phyloP scores from a whole-genome alignment of 2,797 vertebrate genomes.

The Diglossa cyanea region DNA sequence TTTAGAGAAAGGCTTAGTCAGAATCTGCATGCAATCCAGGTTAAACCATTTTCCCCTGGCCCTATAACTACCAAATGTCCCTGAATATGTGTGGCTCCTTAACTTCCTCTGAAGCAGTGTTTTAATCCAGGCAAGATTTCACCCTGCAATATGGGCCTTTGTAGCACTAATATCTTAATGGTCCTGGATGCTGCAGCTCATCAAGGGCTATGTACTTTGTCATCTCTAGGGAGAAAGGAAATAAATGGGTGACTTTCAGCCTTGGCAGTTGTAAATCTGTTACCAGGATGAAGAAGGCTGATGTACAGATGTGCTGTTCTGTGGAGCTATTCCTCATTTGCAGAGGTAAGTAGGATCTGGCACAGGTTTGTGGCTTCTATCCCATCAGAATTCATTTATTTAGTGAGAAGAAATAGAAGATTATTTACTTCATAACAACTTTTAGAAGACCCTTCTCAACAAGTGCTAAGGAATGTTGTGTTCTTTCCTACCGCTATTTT shows the following conservation, averaged over 20 bases:
- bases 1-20: constrained; percentile 56
- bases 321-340: neutral
- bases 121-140: constrained; percentile 57
- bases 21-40: constrained; percentile 33
- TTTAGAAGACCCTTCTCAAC: neutral
- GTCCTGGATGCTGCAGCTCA: constrained; percentile 42
- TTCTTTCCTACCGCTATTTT: neutral
- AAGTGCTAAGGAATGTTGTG: neutral
- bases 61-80: neutral
- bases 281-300: neutral
- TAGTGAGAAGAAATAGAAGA: neutral
- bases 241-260: constrained; percentile 13
- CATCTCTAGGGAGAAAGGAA: constrained; percentile 28
- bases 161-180: constrained; percentile 1
- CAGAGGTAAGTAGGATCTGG: neutral
- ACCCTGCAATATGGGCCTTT: neutral
- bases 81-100: neutral
- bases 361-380: neutral
- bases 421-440: neutral
- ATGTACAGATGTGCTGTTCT: neutral
- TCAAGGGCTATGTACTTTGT: constrained; percentile 5
- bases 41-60: constrained; percentile 50
- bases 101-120: constrained; percentile 24
- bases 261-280: neutral
- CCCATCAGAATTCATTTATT: neutral